phyloP scores from a whole-genome alignment of 2,113 vertebrate species.

The Anolis carolinensis region DNA sequence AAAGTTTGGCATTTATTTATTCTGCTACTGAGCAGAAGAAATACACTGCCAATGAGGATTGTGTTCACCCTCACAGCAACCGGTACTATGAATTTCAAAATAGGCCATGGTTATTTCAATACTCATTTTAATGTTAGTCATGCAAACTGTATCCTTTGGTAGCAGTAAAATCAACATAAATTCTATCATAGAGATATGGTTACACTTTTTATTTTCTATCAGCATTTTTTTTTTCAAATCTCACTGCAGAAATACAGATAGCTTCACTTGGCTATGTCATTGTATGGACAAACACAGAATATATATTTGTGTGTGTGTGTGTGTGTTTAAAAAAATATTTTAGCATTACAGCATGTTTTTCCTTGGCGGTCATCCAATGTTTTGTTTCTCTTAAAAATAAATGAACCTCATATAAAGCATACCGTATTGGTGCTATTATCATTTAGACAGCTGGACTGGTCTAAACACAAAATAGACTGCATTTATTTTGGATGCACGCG shows the following conservation, averaged over 20 bases:
- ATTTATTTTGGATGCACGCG: too few relatives aligned
- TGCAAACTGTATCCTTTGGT: background rate
- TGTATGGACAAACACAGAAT: background rate
- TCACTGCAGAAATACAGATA: background rate
- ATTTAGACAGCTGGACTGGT: too few relatives aligned
- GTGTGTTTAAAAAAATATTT: background rate
- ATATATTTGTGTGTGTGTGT: too few relatives aligned
- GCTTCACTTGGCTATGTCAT: background rate
- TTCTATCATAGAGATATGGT: background rate
- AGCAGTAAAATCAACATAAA: background rate
- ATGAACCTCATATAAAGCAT: too few relatives aligned
- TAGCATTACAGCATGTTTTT: too few relatives aligned
- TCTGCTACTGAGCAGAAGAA: background rate
- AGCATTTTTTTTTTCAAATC: background rate
- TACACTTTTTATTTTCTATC: background rate
- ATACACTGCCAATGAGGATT: background rate
- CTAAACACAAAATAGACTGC: too few relatives aligned
- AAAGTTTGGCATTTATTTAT: background rate
- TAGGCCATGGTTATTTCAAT: background rate
- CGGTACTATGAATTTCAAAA: background rate
- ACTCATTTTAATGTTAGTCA: background rate
- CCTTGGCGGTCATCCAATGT: too few relatives aligned
- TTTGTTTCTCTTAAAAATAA: too few relatives aligned
- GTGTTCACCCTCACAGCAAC: background rate
- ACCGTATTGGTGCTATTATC: too few relatives aligned